These are phyloP conservation scores for Enteromius treurensis DNA, from an alignment of 2,797 vertebrate genomes.

Conservation along the genomic window DNA sequence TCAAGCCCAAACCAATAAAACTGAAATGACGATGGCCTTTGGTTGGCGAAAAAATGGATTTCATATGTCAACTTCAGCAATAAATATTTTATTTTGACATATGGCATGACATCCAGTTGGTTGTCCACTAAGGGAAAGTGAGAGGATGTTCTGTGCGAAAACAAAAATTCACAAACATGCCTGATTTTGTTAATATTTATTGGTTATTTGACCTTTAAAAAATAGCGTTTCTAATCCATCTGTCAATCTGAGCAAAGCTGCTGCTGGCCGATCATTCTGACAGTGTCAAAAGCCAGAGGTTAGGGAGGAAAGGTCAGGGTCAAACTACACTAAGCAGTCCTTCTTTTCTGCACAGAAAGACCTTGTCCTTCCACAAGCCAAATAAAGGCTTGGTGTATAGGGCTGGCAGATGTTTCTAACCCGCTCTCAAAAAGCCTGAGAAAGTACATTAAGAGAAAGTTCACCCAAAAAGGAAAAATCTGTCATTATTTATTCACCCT, in stretches of 20 bases:
- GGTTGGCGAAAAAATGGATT: neutral
- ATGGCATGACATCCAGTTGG: neutral
- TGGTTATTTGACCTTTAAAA: neutral
- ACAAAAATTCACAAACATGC: slow-evolving; percentile 23
- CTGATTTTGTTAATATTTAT: neutral
- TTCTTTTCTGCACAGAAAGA: slow-evolving; percentile 83
- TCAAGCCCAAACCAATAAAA: slow-evolving; percentile 42
- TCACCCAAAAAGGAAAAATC: neutral
- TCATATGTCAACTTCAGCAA: neutral
- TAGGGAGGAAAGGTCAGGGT: slow-evolving; percentile 77
- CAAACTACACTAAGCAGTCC: slow-evolving; percentile 72
- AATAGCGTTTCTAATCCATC: slow-evolving; percentile 35
- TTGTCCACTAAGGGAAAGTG: neutral
- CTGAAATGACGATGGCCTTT: slow-evolving; percentile 3
- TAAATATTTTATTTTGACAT: slow-evolving; percentile 15
- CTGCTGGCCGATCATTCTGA: slow-evolving; percentile 60
- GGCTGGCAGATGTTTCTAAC: slow-evolving; percentile 4
- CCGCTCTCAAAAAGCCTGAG: neutral
- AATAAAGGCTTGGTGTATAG: slow-evolving; percentile 74
- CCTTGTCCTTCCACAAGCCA: slow-evolving; percentile 77
- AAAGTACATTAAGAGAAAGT: neutral
- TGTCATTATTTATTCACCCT: neutral
- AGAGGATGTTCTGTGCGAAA: neutral
- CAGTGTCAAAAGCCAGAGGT: slow-evolving; percentile 68
- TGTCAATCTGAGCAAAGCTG: slow-evolving; percentile 74